Conservation (phyloP, 1,140 invertebrate genomes). For the Muscidifurax raptorellus region DNA sequence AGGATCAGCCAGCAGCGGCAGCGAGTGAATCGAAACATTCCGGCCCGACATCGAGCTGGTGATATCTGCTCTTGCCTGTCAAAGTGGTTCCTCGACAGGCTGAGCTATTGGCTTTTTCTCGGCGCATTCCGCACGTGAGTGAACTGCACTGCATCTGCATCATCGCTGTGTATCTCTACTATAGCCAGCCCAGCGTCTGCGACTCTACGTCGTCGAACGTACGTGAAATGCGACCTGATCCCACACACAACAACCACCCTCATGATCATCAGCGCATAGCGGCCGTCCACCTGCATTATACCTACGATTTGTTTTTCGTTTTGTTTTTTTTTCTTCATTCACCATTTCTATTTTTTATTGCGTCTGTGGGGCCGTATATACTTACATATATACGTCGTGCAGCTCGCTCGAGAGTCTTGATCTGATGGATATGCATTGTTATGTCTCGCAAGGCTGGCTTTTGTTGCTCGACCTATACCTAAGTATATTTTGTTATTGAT, state of each 20-base stretch:
- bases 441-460: not conserved
- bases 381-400: not conserved
- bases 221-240: not conserved
- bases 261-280: not conserved
- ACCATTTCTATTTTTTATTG: not conserved
- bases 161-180: not conserved
- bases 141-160: not conserved
- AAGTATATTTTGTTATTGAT: not conserved
- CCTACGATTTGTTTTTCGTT: not conserved
- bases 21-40: not conserved
- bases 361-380: not conserved
- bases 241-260: too few species aligned
- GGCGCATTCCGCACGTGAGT: constrained; percentile 37
- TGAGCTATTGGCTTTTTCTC: constrained; percentile 33
- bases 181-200: not conserved
- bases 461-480: not conserved
- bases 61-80: constrained; percentile 24
- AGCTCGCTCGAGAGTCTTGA: constrained; percentile 3
- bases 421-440: not conserved
- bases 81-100: constrained; percentile 18
- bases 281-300: not conserved
- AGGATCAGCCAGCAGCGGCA: not conserved
- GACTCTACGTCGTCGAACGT: not conserved
- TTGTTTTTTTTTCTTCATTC: not conserved
- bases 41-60: not conserved